Percentiles rank a stretch among this genome's conserved stretches.
These are phyloP conservation scores for Diglossa brunneiventris DNA, from an alignment of 2,113 vertebrate genomes.

Conservation along the genomic window DNA sequence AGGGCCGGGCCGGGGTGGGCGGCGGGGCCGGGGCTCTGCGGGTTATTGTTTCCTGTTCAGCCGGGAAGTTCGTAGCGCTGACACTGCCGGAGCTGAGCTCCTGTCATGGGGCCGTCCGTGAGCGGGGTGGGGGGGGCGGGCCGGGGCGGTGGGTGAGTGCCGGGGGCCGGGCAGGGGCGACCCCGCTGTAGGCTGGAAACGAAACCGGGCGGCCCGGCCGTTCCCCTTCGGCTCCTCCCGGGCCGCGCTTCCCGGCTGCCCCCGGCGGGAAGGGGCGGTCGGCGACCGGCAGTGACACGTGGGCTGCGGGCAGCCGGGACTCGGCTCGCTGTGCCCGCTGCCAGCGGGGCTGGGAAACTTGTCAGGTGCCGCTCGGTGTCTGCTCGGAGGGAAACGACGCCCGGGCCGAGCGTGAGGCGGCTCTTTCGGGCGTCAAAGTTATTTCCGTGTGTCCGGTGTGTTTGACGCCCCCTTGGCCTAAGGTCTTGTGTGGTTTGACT, in stretches of 20 bases:
- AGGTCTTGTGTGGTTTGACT: not conserved
- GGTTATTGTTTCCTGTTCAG: no score
- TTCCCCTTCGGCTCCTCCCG: not conserved
- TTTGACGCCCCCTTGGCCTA: not conserved
- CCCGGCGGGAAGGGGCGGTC: slow-evolving; percentile 28
- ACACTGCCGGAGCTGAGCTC: no score
- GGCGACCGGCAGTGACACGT: slow-evolving; percentile 42
- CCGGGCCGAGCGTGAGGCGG: not conserved
- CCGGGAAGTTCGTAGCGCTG: no score
- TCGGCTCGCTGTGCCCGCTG: not conserved
- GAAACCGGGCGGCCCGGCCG: not conserved
- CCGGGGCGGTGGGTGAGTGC: not conserved
- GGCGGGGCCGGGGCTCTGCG: no score
- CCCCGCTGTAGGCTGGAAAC: not conserved
- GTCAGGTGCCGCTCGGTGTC: not conserved
- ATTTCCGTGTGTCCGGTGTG: not conserved
- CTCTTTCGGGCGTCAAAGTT: not conserved
- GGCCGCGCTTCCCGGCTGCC: slow-evolving; percentile 14
- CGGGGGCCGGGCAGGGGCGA: not conserved
- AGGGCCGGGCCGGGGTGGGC: no score
- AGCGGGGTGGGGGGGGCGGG: no score
- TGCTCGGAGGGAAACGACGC: not conserved
- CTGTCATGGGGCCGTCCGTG: no score
- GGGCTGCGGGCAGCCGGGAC: slow-evolving; percentile 12
- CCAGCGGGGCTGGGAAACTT: not conserved